These are phyloP conservation scores for Dynastes maya DNA, from an alignment of 2,888 invertebrate genomes.

Conservation along the genomic window DNA sequence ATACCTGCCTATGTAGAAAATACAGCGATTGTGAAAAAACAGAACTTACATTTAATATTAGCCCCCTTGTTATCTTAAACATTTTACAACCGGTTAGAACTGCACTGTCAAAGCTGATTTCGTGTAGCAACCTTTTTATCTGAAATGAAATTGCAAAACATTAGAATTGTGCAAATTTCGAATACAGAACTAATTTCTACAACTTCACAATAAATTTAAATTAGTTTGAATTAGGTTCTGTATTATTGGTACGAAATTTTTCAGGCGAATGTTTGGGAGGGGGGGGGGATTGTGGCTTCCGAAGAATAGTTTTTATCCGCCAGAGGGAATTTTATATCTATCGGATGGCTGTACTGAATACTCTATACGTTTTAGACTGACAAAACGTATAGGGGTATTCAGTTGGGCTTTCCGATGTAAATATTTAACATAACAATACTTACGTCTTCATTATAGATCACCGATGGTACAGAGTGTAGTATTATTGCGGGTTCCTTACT, in stretches of 20 bases:
- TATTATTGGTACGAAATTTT: no score
- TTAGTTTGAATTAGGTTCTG: no score
- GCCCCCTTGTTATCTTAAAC: slow-evolving; percentile 60
- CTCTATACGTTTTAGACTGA: no score
- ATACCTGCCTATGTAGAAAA: not conserved
- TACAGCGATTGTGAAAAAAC: not conserved
- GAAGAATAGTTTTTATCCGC: no score
- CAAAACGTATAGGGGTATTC: no score
- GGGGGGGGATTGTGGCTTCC: no score
- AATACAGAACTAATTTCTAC: not conserved
- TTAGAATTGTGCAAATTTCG: not conserved
- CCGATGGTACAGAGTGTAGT: slow-evolving; percentile 77
- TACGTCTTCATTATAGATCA: slow-evolving; percentile 72
- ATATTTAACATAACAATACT: not conserved
- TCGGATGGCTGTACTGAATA: no score
- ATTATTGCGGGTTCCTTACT: slow-evolving; percentile 65
- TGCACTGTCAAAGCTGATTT: slow-evolving; percentile 65
- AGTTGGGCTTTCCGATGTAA: no score
- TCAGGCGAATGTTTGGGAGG: no score
- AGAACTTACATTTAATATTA: slow-evolving; percentile 56
- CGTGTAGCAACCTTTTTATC: slow-evolving; percentile 64
- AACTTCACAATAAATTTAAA: no score
- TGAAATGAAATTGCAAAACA: slow-evolving; percentile 55
- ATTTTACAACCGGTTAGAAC: slow-evolving; percentile 67
- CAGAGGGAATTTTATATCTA: no score